Base-by-base conservation (phyloP, 2,797 vertebrate genomes). In the Okamejei kenojei region DNA sequence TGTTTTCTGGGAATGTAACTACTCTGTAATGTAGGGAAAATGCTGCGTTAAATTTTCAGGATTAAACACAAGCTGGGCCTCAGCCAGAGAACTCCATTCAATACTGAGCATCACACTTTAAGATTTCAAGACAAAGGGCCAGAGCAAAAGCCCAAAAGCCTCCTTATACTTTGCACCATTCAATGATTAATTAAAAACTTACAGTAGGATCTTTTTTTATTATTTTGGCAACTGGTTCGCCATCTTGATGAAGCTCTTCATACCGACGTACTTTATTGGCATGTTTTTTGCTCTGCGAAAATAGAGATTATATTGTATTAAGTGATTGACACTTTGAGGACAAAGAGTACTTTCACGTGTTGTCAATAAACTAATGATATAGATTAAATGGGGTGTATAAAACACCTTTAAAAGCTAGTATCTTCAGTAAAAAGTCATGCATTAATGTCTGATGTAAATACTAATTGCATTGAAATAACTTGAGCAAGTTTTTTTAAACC, bases 251-350 rank as follows among this genome's bases (percentile, higher is more conserved):
- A 93, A 97, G 97, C 93, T 96, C 96, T 94, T 98, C 95, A 94
- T 98, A 99, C 38, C 98, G 96, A 15, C 98, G 97, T 93, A 98
- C 98, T 96, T 98, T 99, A 96, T 98, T 99, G 93, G 97, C 98
- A 94, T 99, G 99, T 94, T 99, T 99, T 96, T 98, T 99, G 95
- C 99, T 99, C 99, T 99, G 95, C 54, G 35, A 35, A 84, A 54
- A 82, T 82, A 58, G 35, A 38, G 79, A 76, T 58, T 38, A 54
- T 29, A 92, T 35, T 38, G 10, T 26, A 92, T 68, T 65, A 11
- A 68, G 84, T 88, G 7, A 88, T 88, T 88, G 61, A 23, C n/a
- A 65, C 7, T 13, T 32, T 65, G 58, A 86, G 29, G 19, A 19
- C 61, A 88, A 65, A 65, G 61, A 17, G 6, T 68, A 32, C 17